Conservation (phyloP, 2,797 vertebrate species). For the Centroberyx gerrardi region DNA sequence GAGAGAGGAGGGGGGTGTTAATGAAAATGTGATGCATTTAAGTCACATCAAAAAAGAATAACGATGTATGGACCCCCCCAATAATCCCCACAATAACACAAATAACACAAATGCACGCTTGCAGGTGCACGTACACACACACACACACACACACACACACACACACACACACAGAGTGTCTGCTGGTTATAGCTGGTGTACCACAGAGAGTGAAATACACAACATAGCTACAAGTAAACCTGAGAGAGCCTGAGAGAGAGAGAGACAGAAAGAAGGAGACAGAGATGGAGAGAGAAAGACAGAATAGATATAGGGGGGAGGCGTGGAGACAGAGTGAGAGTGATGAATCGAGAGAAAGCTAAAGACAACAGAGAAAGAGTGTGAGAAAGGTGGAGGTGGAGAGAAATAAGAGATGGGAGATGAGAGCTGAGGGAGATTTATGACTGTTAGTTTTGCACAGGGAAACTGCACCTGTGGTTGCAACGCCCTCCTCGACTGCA, state of each 20-base stretch:
- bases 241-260: background rate
- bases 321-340: background rate
- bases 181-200: background rate
- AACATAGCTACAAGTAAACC: no score
- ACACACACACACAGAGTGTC: background rate
- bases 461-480: slow-evolving; percentile 47
- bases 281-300: background rate
- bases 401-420: background rate
- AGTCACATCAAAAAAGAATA: slow-evolving; percentile 53
- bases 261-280: background rate
- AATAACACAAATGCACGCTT: slow-evolving; percentile 4
- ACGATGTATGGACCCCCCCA: slow-evolving; percentile 26
- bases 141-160: background rate
- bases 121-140: background rate
- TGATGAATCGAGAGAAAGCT: background rate
- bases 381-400: background rate
- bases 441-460: slow-evolving; percentile 11
- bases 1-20: slow-evolving; percentile 22
- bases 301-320: background rate
- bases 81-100: slow-evolving; percentile 23
- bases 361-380: background rate
- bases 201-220: background rate
- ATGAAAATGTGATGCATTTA: slow-evolving; percentile 55
- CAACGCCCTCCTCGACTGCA: slow-evolving; percentile 14
- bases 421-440: slow-evolving; percentile 11